Evolutionary conservation across 1,140 invertebrate genomes (phyloP).

Genomic region (Popillia japonica): DNA sequence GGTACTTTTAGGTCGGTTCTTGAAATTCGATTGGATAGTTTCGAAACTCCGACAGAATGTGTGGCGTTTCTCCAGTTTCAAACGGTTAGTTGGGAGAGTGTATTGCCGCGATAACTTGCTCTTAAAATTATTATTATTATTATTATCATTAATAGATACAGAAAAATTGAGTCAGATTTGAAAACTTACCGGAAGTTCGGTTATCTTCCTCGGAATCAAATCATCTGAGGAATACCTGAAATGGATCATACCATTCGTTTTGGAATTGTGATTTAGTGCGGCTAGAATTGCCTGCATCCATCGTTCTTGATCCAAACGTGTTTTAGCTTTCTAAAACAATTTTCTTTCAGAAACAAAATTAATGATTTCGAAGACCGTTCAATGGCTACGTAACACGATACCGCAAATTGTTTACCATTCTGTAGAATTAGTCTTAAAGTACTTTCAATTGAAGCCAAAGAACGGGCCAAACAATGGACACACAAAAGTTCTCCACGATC

Average conservation of each 20-base stretch:
- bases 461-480: too few species aligned
- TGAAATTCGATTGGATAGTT: background rate
- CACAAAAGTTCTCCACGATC: too few species aligned
- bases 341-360: too few species aligned
- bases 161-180: too few species aligned
- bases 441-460: too few species aligned
- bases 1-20: background rate
- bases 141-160: too few species aligned
- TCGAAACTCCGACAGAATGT: slow-evolving; percentile 19
- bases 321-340: slow-evolving; percentile 59
- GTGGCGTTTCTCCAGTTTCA: slow-evolving; percentile 4
- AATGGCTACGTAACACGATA: too few species aligned
- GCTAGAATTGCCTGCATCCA: slow-evolving; percentile 62
- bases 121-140: background rate
- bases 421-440: too few species aligned
- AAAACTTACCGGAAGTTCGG: slow-evolving; percentile 37
- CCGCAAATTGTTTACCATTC: too few species aligned
- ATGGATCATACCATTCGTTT: slow-evolving; percentile 51
- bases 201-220: slow-evolving; percentile 40
- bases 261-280: slow-evolving; percentile 55
- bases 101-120: slow-evolving; percentile 2
- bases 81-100: background rate
- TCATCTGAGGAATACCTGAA: slow-evolving; percentile 59
- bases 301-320: slow-evolving; percentile 57
- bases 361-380: too few species aligned